Conservation (phyloP, 2,888 invertebrate species). For the Acanthococcus lagerstroemiae region DNA sequence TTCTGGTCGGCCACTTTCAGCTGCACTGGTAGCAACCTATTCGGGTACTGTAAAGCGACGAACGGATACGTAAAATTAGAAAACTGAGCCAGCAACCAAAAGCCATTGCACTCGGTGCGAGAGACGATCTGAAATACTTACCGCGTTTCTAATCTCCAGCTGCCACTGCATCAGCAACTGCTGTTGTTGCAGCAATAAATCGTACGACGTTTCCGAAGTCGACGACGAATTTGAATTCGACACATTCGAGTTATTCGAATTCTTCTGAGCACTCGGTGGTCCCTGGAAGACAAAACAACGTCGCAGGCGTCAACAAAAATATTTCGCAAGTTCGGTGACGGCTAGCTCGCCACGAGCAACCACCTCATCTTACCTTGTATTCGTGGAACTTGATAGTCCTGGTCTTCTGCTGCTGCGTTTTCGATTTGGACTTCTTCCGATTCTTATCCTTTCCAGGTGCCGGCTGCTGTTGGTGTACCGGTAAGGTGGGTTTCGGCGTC, state of each 20-base stretch:
- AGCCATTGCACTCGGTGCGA: no score
- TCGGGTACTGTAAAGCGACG: slow-evolving; percentile 50
- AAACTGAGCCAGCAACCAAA: neutral
- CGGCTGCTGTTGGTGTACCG: slow-evolving; percentile 37
- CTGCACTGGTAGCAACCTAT: slow-evolving; percentile 68
- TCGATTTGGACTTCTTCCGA: slow-evolving; percentile 69
- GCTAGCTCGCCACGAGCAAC: neutral
- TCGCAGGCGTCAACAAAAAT: neutral
- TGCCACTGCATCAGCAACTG: slow-evolving; percentile 82
- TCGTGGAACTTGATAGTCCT: slow-evolving; percentile 94
- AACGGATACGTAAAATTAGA: neutral
- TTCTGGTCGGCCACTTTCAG: slow-evolving; percentile 45
- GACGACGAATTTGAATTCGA: slow-evolving; percentile 39
- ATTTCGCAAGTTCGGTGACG: neutral
- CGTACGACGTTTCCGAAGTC: slow-evolving; percentile 71
- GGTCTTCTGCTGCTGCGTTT: slow-evolving; percentile 61
- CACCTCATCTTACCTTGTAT: slow-evolving; percentile 57
- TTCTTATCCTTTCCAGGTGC: slow-evolving; percentile 67
- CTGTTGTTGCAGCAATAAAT: slow-evolving; percentile 85
- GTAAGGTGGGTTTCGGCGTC: slow-evolving; percentile 41
- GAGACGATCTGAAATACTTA: no score
- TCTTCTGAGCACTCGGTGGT: slow-evolving; percentile 79
- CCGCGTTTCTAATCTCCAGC: slow-evolving; percentile 68
- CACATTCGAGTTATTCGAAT: slow-evolving; percentile 46
- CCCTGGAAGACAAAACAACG: slow-evolving; percentile 45